A percentile compares a stretch with the other conserved stretches of the same genome.
phyloP scores from a whole-genome alignment of 2,113 vertebrate genomes.

The Macquaria australasica region DNA sequence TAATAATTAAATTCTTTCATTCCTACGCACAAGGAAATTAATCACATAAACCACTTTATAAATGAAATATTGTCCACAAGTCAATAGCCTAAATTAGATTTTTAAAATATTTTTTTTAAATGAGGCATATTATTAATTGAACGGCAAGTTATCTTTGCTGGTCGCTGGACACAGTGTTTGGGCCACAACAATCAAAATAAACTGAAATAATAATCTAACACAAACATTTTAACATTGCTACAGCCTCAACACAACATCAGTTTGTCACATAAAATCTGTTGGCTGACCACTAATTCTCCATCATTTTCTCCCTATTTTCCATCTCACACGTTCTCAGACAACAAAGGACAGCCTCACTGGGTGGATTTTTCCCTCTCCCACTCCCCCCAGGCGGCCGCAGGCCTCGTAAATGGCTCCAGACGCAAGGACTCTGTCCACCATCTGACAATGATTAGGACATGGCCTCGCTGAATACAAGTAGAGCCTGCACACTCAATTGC shows the following conservation, averaged over 20 bases:
- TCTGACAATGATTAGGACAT: conserved; percentile 80
- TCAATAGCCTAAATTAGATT: not conserved
- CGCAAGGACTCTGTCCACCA: conserved; percentile 73
- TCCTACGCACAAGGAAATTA: no score
- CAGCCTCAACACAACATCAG: conserved; percentile 10
- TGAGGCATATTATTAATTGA: not conserved
- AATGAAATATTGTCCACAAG: not conserved
- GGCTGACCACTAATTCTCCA: conserved; percentile 38
- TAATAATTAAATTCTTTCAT: not conserved
- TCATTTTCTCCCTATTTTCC: conserved; percentile 48
- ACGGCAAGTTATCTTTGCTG: not conserved
- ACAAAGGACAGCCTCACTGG: conserved; percentile 70
- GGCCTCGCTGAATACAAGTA: conserved; percentile 57
- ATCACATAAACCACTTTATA: not conserved
- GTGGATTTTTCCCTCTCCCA: conserved; percentile 10
- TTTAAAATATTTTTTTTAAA: no score
- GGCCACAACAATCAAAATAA: not conserved
- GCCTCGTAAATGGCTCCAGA: conserved; percentile 80
- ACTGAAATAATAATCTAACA: conserved; percentile 6
- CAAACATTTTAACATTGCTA: not conserved
- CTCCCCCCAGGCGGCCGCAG: conserved; percentile 58
- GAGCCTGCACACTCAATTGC: conserved; percentile 66
- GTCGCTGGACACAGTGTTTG: not conserved
- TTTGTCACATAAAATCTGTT: conserved; percentile 21
- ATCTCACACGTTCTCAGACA: conserved; percentile 73